phyloP scores from a whole-genome alignment of 1,140 invertebrate genomes.

The Cataglyphis hispanica region DNA sequence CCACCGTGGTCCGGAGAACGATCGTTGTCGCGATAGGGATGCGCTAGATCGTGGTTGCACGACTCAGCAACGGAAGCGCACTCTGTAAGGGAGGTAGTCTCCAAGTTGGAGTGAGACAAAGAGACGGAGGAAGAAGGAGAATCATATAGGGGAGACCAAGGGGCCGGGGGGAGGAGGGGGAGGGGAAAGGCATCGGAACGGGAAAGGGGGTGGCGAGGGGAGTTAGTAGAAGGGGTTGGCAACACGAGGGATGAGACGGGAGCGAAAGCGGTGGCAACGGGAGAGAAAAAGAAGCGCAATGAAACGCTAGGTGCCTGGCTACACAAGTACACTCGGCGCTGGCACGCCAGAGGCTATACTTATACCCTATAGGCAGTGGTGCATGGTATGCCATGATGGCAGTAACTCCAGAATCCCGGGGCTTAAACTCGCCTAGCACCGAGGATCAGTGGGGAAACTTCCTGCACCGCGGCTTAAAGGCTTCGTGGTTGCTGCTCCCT shows the following conservation, averaged over 20 bases:
- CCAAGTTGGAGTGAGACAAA: slow-evolving; percentile 47
- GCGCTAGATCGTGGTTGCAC: slow-evolving; percentile 83
- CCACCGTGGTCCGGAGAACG: slow-evolving; percentile 80
- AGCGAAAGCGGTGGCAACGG: slow-evolving; percentile 38
- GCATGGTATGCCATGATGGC: slow-evolving; percentile 84
- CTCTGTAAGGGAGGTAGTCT: slow-evolving; percentile 59
- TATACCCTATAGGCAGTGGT: slow-evolving; percentile 80
- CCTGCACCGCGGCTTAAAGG: slow-evolving; percentile 85
- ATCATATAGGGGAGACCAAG: not conserved
- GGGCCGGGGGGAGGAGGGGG: too few relatives aligned
- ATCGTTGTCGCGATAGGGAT: slow-evolving; percentile 84
- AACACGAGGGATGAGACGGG: slow-evolving; percentile 50
- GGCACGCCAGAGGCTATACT: slow-evolving; percentile 72
- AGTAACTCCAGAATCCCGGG: slow-evolving; percentile 86
- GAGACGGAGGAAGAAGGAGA: slow-evolving; percentile 65
- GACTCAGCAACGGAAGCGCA: slow-evolving; percentile 70
- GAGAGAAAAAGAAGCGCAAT: slow-evolving; percentile 69
- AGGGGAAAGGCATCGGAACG: slow-evolving; percentile 26
- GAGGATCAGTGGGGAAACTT: slow-evolving; percentile 86
- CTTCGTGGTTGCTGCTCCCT: slow-evolving; percentile 85
- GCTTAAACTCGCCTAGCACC: slow-evolving; percentile 84
- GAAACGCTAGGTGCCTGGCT: slow-evolving; percentile 72
- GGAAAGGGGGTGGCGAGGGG: slow-evolving; percentile 55
- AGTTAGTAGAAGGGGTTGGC: slow-evolving; percentile 67
- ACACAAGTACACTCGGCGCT: slow-evolving; percentile 73